Conservation (phyloP, 2,113 vertebrate genomes). For the Isichthys henryi region DNA sequence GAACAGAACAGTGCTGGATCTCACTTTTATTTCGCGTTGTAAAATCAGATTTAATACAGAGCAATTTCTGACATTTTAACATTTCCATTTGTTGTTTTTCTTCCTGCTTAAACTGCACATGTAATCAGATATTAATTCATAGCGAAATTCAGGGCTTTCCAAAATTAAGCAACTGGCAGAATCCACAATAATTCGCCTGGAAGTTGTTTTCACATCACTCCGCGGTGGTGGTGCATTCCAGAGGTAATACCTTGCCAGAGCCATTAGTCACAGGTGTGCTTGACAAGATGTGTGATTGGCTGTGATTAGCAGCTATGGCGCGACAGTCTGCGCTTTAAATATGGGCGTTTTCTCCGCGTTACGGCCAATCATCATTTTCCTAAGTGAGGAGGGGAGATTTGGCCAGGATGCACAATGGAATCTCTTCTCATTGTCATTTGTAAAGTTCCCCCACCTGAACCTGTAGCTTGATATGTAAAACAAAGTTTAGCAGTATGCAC, state of each 20-base stretch:
- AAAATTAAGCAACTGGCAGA: neutral
- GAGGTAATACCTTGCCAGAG: neutral
- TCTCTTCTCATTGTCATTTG: constrained; percentile 42
- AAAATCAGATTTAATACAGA: constrained; percentile 56
- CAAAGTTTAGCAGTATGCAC: neutral
- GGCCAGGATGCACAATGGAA: constrained; percentile 50
- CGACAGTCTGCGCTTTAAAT: neutral
- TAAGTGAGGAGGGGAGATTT: constrained; percentile 46
- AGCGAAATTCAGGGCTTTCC: neutral
- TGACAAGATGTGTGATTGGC: neutral
- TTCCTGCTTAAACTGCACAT: constrained; percentile 39
- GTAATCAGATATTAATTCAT: neutral
- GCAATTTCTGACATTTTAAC: constrained; percentile 50
- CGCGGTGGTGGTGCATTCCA: no score
- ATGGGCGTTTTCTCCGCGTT: constrained; percentile 45
- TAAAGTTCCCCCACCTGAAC: neutral
- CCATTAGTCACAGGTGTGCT: neutral
- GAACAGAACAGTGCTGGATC: constrained; percentile 48
- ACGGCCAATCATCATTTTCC: constrained; percentile 56
- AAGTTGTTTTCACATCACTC: constrained; percentile 2
- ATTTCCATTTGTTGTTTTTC: constrained; percentile 58
- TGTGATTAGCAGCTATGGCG: neutral
- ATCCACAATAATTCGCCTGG: neutral
- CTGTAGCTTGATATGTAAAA: neutral
- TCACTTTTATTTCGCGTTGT: constrained; percentile 60